phyloP scores from a whole-genome alignment of 1,140 invertebrate species.

The Rhyzopertha dominica region DNA sequence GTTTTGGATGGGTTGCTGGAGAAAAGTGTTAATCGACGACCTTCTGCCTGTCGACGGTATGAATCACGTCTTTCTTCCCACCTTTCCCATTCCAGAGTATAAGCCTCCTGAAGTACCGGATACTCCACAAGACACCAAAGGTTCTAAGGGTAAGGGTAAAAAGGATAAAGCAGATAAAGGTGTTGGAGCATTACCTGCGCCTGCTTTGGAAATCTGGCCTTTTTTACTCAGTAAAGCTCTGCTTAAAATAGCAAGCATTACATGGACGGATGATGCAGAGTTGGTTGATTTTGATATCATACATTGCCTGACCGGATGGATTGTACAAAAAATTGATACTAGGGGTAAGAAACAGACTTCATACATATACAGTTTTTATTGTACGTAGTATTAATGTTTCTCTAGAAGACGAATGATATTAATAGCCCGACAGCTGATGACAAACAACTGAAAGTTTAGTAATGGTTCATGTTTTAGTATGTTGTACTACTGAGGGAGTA shows the following conservation, averaged over 20 bases:
- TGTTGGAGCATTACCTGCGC: background rate
- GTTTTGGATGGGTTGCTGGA: constrained; percentile 39
- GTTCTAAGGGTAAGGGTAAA: background rate
- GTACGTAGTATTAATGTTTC: background rate
- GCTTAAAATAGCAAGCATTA: constrained; percentile 35
- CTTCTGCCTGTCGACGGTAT: constrained; percentile 29
- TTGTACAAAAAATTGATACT: constrained; percentile 27
- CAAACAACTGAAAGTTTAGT: too few relatives aligned
- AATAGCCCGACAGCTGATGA: too few relatives aligned
- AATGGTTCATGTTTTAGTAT: too few relatives aligned
- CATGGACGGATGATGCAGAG: constrained; percentile 26
- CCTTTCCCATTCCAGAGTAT: background rate
- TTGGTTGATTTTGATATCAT: constrained; percentile 35
- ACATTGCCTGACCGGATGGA: constrained; percentile 38
- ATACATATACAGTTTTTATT: background rate
- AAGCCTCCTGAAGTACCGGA: background rate
- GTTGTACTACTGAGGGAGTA: too few relatives aligned
- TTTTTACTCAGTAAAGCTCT: constrained; percentile 38
- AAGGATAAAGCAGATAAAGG: constrained; percentile 13
- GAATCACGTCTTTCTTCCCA: constrained; percentile 28
- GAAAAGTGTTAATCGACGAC: constrained; percentile 38
- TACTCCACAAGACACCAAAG: background rate
- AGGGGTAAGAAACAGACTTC: constrained; percentile 21
- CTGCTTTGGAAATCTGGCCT: constrained; percentile 33
- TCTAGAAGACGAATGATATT: too few relatives aligned